These are phyloP conservation scores for Thymelicus acteon DNA, from an alignment of 2,888 invertebrate species.

Conservation along the genomic window DNA sequence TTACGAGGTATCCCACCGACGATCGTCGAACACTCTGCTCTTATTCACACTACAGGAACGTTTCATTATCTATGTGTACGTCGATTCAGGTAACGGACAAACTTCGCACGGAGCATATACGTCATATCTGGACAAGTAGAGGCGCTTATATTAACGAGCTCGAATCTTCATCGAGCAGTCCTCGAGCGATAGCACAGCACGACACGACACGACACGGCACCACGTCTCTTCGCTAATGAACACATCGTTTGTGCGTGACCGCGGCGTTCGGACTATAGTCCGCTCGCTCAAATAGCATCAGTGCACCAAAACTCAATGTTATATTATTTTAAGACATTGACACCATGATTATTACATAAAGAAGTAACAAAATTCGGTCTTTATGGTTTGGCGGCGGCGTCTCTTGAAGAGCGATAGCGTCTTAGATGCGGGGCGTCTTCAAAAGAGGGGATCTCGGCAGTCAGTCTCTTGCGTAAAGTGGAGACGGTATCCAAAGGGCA, in stretches of 20 bases:
- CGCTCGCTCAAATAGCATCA: conserved; percentile 1
- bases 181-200: conserved; percentile 10
- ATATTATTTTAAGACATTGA: not conserved
- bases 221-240: conserved; percentile 50
- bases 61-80: conserved; percentile 37
- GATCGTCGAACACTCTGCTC: conserved; percentile 45
- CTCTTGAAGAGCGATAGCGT: no score
- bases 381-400: no score
- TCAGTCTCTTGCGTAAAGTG: not conserved
- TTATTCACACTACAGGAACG: conserved; percentile 54
- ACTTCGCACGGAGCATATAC: not conserved
- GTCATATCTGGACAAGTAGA: conserved; percentile 42
- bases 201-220: conserved; percentile 24
- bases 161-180: conserved; percentile 6
- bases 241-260: conserved; percentile 53
- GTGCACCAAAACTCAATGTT: conserved; percentile 2
- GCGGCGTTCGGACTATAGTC: conserved; percentile 30
- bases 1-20: conserved; percentile 32
- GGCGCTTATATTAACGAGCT: conserved; percentile 35
- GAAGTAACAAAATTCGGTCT: no score
- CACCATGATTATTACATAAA: not conserved
- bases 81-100: conserved; percentile 22
- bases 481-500: not conserved
- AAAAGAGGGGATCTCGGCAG: not conserved
- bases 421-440: not conserved